Percentiles rank a stretch among this genome's conserved stretches.
phyloP scores from a whole-genome alignment of 2,797 vertebrate species.

The Platyrinchus mystaceus region DNA sequence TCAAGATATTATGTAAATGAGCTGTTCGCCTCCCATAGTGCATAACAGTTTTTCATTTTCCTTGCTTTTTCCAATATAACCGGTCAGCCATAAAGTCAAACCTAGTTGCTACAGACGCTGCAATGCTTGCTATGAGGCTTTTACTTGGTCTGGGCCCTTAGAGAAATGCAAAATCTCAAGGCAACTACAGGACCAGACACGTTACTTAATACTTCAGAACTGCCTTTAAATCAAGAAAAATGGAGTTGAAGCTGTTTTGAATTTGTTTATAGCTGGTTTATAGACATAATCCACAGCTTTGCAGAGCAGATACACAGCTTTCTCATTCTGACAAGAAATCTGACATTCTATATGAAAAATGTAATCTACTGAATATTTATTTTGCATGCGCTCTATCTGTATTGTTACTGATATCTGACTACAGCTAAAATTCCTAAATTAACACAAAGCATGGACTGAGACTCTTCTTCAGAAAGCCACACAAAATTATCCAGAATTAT shows the following conservation, averaged over 20 bases:
- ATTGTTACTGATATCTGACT: not conserved
- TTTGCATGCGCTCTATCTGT: not conserved
- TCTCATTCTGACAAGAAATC: not conserved
- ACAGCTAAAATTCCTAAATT: not conserved
- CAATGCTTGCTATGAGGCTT: not conserved
- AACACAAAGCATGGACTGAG: not conserved
- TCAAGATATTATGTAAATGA: slow-evolving; percentile 24
- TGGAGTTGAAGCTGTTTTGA: not conserved
- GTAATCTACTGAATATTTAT: slow-evolving; percentile 12
- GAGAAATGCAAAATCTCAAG: not conserved
- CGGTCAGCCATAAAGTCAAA: not conserved
- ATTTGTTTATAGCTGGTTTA: not conserved
- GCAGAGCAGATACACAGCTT: not conserved
- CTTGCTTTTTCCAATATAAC: not conserved
- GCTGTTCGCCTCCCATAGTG: not conserved
- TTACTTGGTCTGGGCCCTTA: not conserved
- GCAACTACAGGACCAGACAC: not conserved
- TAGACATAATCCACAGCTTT: not conserved
- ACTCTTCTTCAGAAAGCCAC: not conserved
- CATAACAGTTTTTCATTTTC: not conserved
- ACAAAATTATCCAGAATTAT: not conserved
- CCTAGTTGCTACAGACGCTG: not conserved
- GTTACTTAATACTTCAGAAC: not conserved
- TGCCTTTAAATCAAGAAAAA: not conserved
- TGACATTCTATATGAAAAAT: slow-evolving; percentile 5